Evolutionary conservation across 2,888 invertebrate species (phyloP), one percentile per base, ranked within the genome.

Genomic region (Branchellion lobata): DNA sequence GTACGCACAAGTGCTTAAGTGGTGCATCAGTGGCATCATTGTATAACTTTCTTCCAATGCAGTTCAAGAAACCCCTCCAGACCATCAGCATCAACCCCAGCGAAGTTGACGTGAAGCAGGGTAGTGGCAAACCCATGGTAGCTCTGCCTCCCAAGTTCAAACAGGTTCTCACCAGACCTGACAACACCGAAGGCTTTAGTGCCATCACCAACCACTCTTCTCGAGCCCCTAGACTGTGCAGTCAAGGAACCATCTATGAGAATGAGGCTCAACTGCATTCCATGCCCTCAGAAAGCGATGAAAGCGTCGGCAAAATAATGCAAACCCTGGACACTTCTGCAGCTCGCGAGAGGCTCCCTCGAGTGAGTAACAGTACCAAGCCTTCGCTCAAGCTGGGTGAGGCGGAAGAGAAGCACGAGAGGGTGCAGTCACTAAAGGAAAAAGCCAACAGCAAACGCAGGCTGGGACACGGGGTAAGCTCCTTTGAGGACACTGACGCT

Each of bases 61-160:
- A 57, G 61, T 57, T 57, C 61, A 57, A 57, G 24, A 57, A 57
- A n/a, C n/a, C 61, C 3, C 21, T 57, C 3, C 61, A 57, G 21
- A 57, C 61, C 8, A 57, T 57, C 5, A n/a, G 11, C 24, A 57
- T 57, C 5, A 57, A 57, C 61, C 61, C 61, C 3, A 57, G 5
- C 61, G 24, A 57, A 5, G 61, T 57, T 8, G 61, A 57, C 3
- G 5, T 57, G n/a, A 18, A 57, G 3, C 21, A 57, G 61, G 5
- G 3, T 8, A 57, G n/a, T 51, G 71, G 72, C 1, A n/a, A 27
- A 31, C 1, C 29, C 5, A 36, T 18, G 1, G 71, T 34, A 14
- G 2, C 29, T 0, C 79, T 79, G 27, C 79, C 79, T 3, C 79
- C 79, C 14, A 79, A 79, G 72, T 79, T 79, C 53, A 36, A 47